Conservation (phyloP, 2,888 invertebrate species). For the Sarcophaga carnaria region DNA sequence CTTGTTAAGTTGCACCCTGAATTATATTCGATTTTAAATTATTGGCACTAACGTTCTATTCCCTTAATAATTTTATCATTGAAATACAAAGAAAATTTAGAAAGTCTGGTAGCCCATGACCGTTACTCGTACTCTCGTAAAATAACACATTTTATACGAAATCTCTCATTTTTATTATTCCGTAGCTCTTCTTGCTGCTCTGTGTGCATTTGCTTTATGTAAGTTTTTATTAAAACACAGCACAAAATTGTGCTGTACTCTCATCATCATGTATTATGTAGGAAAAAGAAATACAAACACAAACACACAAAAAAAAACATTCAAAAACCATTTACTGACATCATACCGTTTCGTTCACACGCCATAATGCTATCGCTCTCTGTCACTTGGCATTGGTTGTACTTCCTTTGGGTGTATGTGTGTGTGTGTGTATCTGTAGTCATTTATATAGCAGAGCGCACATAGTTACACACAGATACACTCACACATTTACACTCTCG, state of each 20-base stretch:
- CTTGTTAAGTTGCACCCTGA: too few species aligned
- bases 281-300: conserved; percentile 59
- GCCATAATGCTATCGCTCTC: conserved; percentile 46
- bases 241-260: conserved; percentile 58
- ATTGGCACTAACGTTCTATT: not conserved
- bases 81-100: not conserved
- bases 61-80: not conserved
- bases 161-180: conserved; percentile 65
- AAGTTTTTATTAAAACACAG: conserved; percentile 64
- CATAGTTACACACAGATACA: conserved; percentile 50
- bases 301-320: conserved; percentile 34
- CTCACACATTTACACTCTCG: conserved; percentile 29
- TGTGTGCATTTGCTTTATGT: conserved; percentile 66
- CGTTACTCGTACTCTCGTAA: conserved; percentile 53
- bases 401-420: conserved; percentile 63
- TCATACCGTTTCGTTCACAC: conserved; percentile 48
- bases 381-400: conserved; percentile 38
- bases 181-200: conserved; percentile 38
- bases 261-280: conserved; percentile 60
- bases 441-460: conserved; percentile 47
- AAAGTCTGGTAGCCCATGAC: conserved; percentile 54
- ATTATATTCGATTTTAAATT: too few species aligned
- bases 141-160: conserved; percentile 51
- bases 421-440: conserved; percentile 10
- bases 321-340: conserved; percentile 60